phyloP scores from a whole-genome alignment of 2,113 vertebrate species.

The Oryzias celebensis region DNA sequence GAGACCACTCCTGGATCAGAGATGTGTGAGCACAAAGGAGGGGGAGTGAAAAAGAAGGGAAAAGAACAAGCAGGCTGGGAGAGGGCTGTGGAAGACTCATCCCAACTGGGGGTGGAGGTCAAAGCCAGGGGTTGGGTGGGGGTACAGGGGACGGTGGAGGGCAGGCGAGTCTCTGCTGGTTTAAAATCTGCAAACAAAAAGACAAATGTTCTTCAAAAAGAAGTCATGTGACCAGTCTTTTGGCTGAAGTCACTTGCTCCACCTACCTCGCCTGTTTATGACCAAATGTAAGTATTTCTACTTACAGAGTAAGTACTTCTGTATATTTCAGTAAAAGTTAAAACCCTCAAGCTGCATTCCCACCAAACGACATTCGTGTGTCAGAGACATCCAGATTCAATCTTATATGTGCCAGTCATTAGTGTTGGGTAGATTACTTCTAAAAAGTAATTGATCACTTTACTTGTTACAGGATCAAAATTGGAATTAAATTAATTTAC shows the following conservation, averaged over 20 bases:
- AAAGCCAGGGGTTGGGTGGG: slow-evolving; percentile 21
- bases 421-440: no score
- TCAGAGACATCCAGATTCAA: no score
- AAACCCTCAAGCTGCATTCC: no score
- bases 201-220: background rate
- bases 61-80: slow-evolving; percentile 20
- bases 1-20: slow-evolving; percentile 39
- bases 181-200: slow-evolving; percentile 77
- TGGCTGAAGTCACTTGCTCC: background rate
- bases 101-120: slow-evolving; percentile 76
- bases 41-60: slow-evolving; percentile 81
- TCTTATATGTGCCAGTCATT: no score
- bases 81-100: slow-evolving; percentile 34
- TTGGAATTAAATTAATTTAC: no score
- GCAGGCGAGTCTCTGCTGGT: slow-evolving; percentile 69
- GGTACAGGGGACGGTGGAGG: slow-evolving; percentile 28
- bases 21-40: slow-evolving; percentile 47
- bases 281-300: no score
- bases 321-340: no score
- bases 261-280: slow-evolving; percentile 21
- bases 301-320: no score
- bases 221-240: background rate
- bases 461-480: no score
- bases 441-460: no score
- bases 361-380: no score